phyloP scores from a whole-genome alignment of 2,113 vertebrate species.

The Apistogramma diplotaenia region DNA sequence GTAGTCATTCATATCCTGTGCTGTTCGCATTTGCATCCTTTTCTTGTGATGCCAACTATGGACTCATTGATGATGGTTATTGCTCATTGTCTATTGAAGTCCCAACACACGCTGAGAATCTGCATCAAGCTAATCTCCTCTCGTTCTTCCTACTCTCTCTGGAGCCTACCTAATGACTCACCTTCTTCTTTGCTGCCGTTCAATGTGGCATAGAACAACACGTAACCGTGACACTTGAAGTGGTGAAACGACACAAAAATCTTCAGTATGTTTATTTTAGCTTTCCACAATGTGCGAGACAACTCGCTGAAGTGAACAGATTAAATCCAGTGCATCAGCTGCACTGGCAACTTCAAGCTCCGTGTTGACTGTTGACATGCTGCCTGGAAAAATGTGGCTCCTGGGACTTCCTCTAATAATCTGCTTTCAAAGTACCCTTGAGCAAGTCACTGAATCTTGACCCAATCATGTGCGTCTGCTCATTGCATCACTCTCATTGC shows the following conservation, averaged over 20 bases:
- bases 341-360: neutral
- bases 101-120: neutral
- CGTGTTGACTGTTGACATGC: constrained; percentile 3
- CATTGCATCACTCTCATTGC: constrained; percentile 34
- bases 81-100: neutral
- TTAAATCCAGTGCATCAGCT: neutral
- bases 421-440: constrained; percentile 40
- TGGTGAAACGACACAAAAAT: neutral
- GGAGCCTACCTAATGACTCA: neutral
- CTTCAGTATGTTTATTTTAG: neutral
- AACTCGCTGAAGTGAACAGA: neutral
- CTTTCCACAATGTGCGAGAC: neutral
- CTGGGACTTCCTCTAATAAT: constrained; percentile 37
- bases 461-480: constrained; percentile 35
- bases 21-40: neutral
- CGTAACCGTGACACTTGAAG: neutral
- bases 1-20: neutral
- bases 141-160: neutral
- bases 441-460: constrained; percentile 47
- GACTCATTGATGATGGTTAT: neutral
- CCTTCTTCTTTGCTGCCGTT: neutral
- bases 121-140: neutral
- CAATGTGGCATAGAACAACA: neutral
- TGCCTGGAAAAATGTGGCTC: neutral
- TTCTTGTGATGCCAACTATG: neutral